Evolutionary conservation across 2,797 vertebrate species (phyloP), one percentile per base, ranked within the genome.

Genomic region (Enteromius fasciolatus): DNA sequence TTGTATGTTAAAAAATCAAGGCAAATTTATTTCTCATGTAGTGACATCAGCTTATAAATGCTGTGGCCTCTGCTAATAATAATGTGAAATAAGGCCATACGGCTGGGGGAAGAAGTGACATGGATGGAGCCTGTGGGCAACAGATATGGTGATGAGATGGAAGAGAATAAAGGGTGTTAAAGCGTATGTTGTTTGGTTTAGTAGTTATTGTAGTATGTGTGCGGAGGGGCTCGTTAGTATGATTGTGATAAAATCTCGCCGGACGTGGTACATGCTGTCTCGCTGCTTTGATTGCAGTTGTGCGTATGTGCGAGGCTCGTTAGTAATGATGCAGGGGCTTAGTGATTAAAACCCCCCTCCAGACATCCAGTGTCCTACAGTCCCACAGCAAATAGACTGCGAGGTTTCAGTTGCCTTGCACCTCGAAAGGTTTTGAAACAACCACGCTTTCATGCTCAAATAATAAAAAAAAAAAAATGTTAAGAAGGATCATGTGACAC

Each of bases 321-420:
- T 93, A 93, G 87, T 89, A 87, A 78, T 91, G 92, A 93, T 92
- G 86, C 92, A 93, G 85, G 78, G 84, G 89, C 89, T 73, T 81
- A 36, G 92, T 93, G 92, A 94, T 94, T 94, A 91, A 91, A 92
- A 93, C 92, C 87, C 89, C 90, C 87, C 86, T 89, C 86, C 64
- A 70, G 87, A 89, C 90, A 89, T 63, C 33, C 78, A 25, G 75
- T 78, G 82, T 92, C 87, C 67, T 88, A 85, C 80, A 25, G 81
- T 84, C 78, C 80, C 87, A 61, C 74, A 90, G 89, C 88, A 87
- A 93, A 88, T 86, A 84, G 89, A 86, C 87, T 81, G 83, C 88
- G 88, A 91, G 92, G 91, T 31, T 63, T 31, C 5, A 63, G 6
- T 63, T 3, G 59, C 59, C 14, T 15, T 15, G 59, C 59, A 63